Evolutionary conservation across 2,888 invertebrate genomes (phyloP).

Genomic region (Stenoptilia bipunctidactyla): DNA sequence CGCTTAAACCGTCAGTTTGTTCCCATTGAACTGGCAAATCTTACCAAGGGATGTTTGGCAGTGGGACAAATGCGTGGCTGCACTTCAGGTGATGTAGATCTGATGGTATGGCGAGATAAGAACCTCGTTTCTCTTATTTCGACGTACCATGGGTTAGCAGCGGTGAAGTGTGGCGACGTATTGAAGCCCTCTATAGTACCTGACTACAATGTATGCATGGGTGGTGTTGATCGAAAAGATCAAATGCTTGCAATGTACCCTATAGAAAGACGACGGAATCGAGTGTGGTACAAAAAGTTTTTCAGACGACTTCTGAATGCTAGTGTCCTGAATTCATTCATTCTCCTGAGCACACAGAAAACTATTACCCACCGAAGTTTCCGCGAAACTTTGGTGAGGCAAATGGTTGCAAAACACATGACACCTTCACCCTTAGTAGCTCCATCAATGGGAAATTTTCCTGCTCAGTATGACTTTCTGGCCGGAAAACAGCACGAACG

Average conservation of each 20-base stretch:
- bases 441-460: slow-evolving; percentile 2
- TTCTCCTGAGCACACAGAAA: background rate
- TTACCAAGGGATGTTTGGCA: too few relatives aligned
- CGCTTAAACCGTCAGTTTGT: too few relatives aligned
- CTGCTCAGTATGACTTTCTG: slow-evolving; percentile 6
- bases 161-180: background rate
- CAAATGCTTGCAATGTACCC: slow-evolving; percentile 11
- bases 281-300: slow-evolving; percentile 13
- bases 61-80: too few relatives aligned
- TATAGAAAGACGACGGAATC: slow-evolving; percentile 8
- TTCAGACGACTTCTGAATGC: slow-evolving; percentile 12
- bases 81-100: too few relatives aligned
- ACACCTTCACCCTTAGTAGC: slow-evolving; percentile 2
- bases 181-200: background rate
- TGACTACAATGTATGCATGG: slow-evolving; percentile 12
- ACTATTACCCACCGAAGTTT: slow-evolving; percentile 1
- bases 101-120: too few relatives aligned
- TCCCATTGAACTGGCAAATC: too few relatives aligned
- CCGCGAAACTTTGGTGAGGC: slow-evolving; percentile 7
- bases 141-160: slow-evolving; percentile 10
- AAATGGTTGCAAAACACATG: slow-evolving; percentile 5
- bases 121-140: slow-evolving; percentile 10
- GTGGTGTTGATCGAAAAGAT: too few relatives aligned
- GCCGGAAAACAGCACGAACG: slow-evolving; percentile 5
- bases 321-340: slow-evolving; percentile 1